These are phyloP conservation scores for Aphelenchoides bicaudatus DNA, from an alignment of 2,888 invertebrate genomes.

Conservation along the genomic window DNA sequence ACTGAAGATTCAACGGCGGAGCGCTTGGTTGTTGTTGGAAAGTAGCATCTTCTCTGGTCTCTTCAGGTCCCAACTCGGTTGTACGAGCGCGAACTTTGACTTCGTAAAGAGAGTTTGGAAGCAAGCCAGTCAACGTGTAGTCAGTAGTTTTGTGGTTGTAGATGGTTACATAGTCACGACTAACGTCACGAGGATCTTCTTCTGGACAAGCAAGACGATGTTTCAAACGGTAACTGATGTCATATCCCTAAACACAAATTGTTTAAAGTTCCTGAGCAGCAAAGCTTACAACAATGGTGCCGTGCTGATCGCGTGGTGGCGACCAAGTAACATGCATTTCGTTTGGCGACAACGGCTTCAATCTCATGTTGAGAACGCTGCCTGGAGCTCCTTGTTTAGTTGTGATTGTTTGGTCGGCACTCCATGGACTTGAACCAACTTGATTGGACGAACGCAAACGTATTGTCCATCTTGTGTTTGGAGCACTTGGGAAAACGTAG, in stretches of 20 bases:
- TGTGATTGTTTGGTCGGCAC: slow-evolving; percentile 50
- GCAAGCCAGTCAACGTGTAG: slow-evolving; percentile 58
- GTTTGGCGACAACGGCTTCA: slow-evolving; percentile 42
- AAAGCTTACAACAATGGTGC: slow-evolving; percentile 59
- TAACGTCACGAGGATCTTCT: slow-evolving; percentile 59
- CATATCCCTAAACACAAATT: no score
- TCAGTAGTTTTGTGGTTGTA: slow-evolving; percentile 61
- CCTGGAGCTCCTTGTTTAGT: slow-evolving; percentile 60
- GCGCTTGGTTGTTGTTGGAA: slow-evolving; percentile 58
- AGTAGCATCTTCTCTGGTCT: slow-evolving; percentile 56
- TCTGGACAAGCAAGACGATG: slow-evolving; percentile 60
- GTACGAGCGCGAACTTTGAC: slow-evolving; percentile 42
- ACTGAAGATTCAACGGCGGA: slow-evolving; percentile 59
- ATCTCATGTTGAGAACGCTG: slow-evolving; percentile 51
- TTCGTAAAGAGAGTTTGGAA: slow-evolving; percentile 60
- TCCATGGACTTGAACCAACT: slow-evolving; percentile 51
- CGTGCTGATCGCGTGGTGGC: slow-evolving; percentile 53
- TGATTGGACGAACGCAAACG: slow-evolving; percentile 38
- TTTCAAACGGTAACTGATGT: slow-evolving; percentile 59
- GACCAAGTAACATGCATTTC: slow-evolving; percentile 57
- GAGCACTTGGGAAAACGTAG: slow-evolving; percentile 58
- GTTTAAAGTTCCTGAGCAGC: no score
- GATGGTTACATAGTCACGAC: slow-evolving; percentile 59
- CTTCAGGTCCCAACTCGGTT: slow-evolving; percentile 52
- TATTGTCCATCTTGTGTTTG: slow-evolving; percentile 58